Conservation (phyloP, 2,888 invertebrate genomes). For the Epiblema foenella region DNA sequence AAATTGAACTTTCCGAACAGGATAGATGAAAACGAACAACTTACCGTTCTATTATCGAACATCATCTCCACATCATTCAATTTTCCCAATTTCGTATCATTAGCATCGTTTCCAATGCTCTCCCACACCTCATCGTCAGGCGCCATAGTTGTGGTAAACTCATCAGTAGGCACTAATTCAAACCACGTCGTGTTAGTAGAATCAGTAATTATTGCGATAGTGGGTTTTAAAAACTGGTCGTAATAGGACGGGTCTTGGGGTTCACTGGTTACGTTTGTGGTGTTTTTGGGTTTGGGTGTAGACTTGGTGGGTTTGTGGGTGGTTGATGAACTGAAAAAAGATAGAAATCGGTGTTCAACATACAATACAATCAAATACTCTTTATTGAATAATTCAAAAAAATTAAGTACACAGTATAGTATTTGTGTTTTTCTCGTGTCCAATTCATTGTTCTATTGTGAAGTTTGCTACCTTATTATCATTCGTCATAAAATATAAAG, state of each 20-base stretch:
- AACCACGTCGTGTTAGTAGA: slow-evolving; percentile 72
- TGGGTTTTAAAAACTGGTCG: slow-evolving; percentile 79
- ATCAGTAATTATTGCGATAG: slow-evolving; percentile 58
- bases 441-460: too few relatives aligned
- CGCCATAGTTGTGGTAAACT: slow-evolving; percentile 57
- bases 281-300: slow-evolving; percentile 52
- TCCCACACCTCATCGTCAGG: slow-evolving; percentile 78
- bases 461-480: too few relatives aligned
- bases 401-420: too few relatives aligned
- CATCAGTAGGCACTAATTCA: slow-evolving; percentile 68
- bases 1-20: too few relatives aligned
- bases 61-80: slow-evolving; percentile 80
- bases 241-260: slow-evolving; percentile 72
- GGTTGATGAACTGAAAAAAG: slow-evolving; percentile 58
- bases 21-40: slow-evolving; percentile 45
- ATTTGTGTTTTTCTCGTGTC: too few relatives aligned
- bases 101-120: slow-evolving; percentile 64
- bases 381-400: too few relatives aligned
- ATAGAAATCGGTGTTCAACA: too few relatives aligned
- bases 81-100: slow-evolving; percentile 65
- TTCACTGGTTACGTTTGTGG: slow-evolving; percentile 57
- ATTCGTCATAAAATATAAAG: too few relatives aligned
- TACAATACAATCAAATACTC: too few relatives aligned
- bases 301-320: slow-evolving; percentile 53
- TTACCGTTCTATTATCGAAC: slow-evolving; percentile 70